Conservation (phyloP, 2,113 vertebrate species). For the Sorex fumeus region DNA sequence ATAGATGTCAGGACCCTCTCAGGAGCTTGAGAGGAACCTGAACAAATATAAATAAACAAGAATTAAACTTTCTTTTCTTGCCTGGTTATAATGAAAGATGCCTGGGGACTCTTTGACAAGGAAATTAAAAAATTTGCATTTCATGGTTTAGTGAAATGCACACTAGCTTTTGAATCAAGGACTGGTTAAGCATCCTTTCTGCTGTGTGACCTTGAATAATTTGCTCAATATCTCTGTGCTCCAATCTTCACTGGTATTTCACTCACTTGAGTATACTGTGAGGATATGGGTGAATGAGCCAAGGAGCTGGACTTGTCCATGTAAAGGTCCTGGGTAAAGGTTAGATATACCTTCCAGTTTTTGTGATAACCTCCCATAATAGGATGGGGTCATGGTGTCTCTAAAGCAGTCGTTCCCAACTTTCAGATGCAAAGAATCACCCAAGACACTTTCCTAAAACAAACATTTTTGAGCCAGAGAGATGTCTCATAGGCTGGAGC, state of each 20-base stretch:
- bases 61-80: constrained; percentile 58
- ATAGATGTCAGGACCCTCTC: background rate
- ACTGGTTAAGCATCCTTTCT: background rate
- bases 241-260: background rate
- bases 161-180: constrained; percentile 41
- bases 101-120: constrained; percentile 55
- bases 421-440: background rate
- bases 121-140: constrained; percentile 62
- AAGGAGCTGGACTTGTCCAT: background rate
- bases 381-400: background rate
- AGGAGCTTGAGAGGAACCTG: background rate
- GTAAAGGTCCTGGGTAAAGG: background rate
- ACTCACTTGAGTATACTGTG: background rate
- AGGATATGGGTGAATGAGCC: background rate
- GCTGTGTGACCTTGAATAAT: constrained; percentile 43
- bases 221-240: constrained; percentile 49
- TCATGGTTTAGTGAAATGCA: constrained; percentile 58
- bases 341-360: background rate
- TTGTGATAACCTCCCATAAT: background rate
- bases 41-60: constrained; percentile 55
- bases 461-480: background rate
- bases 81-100: constrained; percentile 56
- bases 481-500: background rate
- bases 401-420: background rate
- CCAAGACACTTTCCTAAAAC: background rate